Base-by-base conservation (phyloP, 2,113 vertebrate species). In the Nipponia nippon region DNA sequence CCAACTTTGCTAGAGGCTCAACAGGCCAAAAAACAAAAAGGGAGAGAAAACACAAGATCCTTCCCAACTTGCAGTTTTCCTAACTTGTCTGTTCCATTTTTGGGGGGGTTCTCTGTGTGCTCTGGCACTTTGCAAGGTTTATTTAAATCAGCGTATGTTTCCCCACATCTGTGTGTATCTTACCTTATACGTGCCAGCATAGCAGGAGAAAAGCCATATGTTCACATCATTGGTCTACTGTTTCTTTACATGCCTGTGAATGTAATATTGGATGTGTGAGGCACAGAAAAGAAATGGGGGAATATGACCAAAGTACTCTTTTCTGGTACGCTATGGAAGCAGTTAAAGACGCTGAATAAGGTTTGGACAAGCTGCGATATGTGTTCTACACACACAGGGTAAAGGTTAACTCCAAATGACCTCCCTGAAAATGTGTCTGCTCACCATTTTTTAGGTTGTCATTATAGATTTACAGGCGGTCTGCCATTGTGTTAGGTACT, bases 81-180 rank as follows among this genome's bases (percentile, higher is more conserved):
- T 87, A 75, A 66, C 8, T 59, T n/a, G 8, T 55, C 77, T 38
- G 26, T 49, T 83, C 66, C 14, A 20, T 50, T 50, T 65, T 58
- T 1, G 9, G 38, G 8, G 11, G 10, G 22, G 9, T 29, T 67
- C 53, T 82, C 34, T 89, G n/a, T 85, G n/a, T 91, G 78, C 66
- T 97, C 59, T 93, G 72, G 71, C 52, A 92, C 81, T 93, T 97
- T 53, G 25, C 23, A 76, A 88, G 67, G n/a, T 95, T 91, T 83
- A 83, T 83, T 96, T 94, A 91, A 83, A 92, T 87, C 87, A 84
- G 27, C 1, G 21, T 50, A 20, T 58, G 30, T 82, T 84, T 93
- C 90, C 95, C 93, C 67, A 94, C 27, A 66, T 91, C 91, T 93
- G 91, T 93, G 56, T 83, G 61, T 81, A 40, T 79, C 53, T 96